A percentile compares a stretch with the other conserved stretches of the same genome.
These are phyloP conservation scores for Rhabditoides inermis DNA, from an alignment of 2,888 invertebrate genomes.

Conservation along the genomic window DNA sequence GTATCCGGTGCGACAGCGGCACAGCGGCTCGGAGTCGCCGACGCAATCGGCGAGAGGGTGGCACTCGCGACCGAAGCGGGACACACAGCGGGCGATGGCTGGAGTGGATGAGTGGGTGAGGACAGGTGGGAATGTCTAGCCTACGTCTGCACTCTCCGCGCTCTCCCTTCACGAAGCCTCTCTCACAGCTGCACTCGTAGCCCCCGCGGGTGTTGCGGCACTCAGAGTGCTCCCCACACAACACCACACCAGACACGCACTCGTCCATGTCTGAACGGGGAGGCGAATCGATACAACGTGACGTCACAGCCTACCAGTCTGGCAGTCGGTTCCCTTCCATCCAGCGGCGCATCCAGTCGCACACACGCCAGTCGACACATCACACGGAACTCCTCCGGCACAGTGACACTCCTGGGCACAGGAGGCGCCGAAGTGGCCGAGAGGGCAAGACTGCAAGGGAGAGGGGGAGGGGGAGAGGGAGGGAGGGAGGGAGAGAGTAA, in stretches of 20 bases:
- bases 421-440: conserved; percentile 43
- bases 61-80: conserved; percentile 32
- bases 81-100: conserved; percentile 24
- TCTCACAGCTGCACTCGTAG: conserved; percentile 55
- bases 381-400: conserved; percentile 41
- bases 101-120: no score
- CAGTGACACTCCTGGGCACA: conserved; percentile 43
- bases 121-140: no score
- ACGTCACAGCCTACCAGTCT: conserved; percentile 3
- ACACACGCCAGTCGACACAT: conserved; percentile 41
- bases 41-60: conserved; percentile 33
- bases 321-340: conserved; percentile 39
- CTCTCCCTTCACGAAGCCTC: conserved; percentile 29
- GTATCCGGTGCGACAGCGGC: conserved; percentile 39
- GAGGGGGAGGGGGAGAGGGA: no score
- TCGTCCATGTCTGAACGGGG: conserved; percentile 75
- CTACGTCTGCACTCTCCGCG: conserved; percentile 40
- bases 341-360: conserved; percentile 39
- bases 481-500: no score
- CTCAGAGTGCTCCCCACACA: conserved; percentile 73
- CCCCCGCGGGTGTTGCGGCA: conserved; percentile 75
- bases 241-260: conserved; percentile 62
- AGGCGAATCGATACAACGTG: background rate
- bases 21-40: conserved; percentile 13
- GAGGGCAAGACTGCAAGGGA: conserved; percentile 36